Evolutionary conservation across 2,888 invertebrate genomes (phyloP), one percentile per base, ranked within the genome.

Genomic region (Dryobotodes eremita): DNA sequence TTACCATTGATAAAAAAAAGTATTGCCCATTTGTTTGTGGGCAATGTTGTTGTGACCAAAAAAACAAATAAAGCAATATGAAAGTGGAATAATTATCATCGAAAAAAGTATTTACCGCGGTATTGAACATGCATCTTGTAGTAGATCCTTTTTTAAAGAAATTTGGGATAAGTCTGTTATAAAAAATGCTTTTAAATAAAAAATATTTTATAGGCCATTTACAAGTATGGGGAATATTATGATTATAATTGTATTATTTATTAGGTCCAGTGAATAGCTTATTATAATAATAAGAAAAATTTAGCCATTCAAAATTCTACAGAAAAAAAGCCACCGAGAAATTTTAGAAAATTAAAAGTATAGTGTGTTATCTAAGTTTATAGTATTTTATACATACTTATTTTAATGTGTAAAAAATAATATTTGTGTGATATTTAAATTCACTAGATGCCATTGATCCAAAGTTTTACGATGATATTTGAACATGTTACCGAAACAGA

Each of bases 361-460:
- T 48, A 66, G 57, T 20, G 31, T 77, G 80, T 81, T 81, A 77
- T 31, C 76, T 81, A 71, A 50, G 36, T 81, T 81, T 71, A 77
- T 77, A 71, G 42, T 80, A 65, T 80, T 71, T 70, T 80, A 80
- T 59, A 68, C 68, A 55, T 74, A 75, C 31, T 65, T 59, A 59
- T 59, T 53, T 76, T 48, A 70, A 70, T 75, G 50, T 65, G 6
- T 65, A 66, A 73, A n/a, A 17, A 31, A 75, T 80, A 68, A 82
- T 83, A 85, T 86, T 87, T 86, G 86, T 90, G 86, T 89, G 85
- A 89, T 89, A 85, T 86, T 79, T 72, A 79, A 80, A 70, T 80
- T 85, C 86, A 87, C 85, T 86, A 73, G 83, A 92, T 90, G 92
- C 91, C 91, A 92, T 92, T 83, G 77, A 83, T 89, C 90, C 90